Percentiles rank a stretch among this genome's conserved stretches.
Conservation (phyloP, 2,888 invertebrate species). For the Urechis unicinctus region DNA sequence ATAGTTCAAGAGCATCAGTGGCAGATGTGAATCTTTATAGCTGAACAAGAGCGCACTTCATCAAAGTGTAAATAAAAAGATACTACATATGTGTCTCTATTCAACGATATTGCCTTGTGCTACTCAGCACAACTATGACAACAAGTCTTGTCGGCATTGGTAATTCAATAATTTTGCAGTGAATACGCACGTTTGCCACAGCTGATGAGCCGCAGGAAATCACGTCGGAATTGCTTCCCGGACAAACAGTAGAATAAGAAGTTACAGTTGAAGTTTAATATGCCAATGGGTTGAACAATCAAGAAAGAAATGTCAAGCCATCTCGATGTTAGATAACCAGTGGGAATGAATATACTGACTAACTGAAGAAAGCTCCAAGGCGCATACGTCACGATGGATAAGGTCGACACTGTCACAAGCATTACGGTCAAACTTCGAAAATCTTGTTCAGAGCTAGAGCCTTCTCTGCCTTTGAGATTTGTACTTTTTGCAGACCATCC, state of each 20-base stretch:
- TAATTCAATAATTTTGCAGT: no score
- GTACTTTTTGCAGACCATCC: background rate
- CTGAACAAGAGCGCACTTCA: no score
- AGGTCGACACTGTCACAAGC: constrained; percentile 1
- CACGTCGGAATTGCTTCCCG: background rate
- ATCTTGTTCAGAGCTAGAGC: background rate
- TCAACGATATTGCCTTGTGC: no score
- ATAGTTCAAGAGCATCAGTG: no score
- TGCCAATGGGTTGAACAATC: background rate
- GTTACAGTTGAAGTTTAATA: background rate
- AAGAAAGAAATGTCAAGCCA: background rate
- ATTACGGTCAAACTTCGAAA: background rate
- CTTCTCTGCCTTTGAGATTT: background rate
- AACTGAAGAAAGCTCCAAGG: no score
- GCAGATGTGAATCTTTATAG: no score
- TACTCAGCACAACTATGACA: no score
- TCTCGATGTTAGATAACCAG: background rate
- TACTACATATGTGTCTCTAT: no score
- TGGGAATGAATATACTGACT: background rate
- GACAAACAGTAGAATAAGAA: background rate
- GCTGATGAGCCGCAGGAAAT: background rate
- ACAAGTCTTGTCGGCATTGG: no score
- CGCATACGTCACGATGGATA: background rate
- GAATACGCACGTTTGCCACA: background rate
- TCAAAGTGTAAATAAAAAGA: no score